Percentiles rank a stretch among this genome's conserved stretches.
These are phyloP conservation scores for Toxotes lorentzi DNA, from an alignment of 2,797 vertebrate genomes.

Conservation along the genomic window DNA sequence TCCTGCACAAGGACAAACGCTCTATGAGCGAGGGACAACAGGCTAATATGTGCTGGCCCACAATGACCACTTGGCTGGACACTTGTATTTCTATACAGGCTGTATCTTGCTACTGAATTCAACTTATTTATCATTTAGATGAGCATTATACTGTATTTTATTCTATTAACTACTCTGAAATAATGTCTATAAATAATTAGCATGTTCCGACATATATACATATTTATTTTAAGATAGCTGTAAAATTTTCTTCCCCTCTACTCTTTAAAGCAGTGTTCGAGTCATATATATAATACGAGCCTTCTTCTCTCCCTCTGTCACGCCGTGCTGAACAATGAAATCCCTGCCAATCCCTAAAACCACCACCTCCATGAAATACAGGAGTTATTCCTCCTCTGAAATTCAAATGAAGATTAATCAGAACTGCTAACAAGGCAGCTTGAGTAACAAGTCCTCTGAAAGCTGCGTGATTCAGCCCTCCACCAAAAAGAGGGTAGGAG, in stretches of 20 bases:
- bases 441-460: conserved; percentile 56
- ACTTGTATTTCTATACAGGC: background rate
- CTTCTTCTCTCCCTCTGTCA: conserved; percentile 18
- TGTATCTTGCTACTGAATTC: background rate
- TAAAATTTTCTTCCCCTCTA: background rate
- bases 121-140: too few species aligned
- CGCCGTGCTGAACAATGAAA: conserved; percentile 35
- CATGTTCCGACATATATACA: background rate
- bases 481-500: background rate
- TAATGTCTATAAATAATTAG: background rate
- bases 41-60: conserved; percentile 37
- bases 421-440: conserved; percentile 66
- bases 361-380: conserved; percentile 60
- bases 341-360: conserved; percentile 45
- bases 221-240: background rate
- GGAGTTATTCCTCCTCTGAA: conserved; percentile 62
- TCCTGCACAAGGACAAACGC: conserved; percentile 49
- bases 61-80: conserved; percentile 11
- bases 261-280: background rate
- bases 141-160: too few species aligned
- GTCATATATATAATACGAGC: background rate
- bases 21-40: conserved; percentile 28
- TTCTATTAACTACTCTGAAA: background rate
- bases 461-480: conserved; percentile 50
- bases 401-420: conserved; percentile 82